Conservation (phyloP, 2,888 invertebrate genomes). For the Theretra japonica region DNA sequence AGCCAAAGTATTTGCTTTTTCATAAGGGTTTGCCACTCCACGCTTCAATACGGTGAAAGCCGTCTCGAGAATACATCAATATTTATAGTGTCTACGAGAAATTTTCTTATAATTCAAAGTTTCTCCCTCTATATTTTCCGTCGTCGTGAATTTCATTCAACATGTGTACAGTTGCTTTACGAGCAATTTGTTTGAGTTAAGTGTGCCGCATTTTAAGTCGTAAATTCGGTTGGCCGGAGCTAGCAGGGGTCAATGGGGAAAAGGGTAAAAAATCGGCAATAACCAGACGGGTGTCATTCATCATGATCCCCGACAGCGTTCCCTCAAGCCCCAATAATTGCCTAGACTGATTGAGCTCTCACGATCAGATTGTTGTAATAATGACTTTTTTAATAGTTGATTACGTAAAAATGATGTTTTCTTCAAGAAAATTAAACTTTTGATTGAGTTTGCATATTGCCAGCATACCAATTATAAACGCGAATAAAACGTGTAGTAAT, state of each 20-base stretch:
- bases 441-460: no score
- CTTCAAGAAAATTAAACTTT: background rate
- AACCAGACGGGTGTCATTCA: conserved; percentile 62
- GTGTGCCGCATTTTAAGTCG: conserved; percentile 42
- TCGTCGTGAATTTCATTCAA: conserved; percentile 30
- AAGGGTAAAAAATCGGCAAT: conserved; percentile 59
- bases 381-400: conserved; percentile 1
- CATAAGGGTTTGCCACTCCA: conserved; percentile 53
- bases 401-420: background rate
- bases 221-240: conserved; percentile 49
- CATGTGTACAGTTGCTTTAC: conserved; percentile 40
- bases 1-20: conserved; percentile 64
- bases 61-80: conserved; percentile 50
- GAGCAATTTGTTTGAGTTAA: conserved; percentile 41
- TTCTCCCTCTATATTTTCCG: conserved; percentile 42
- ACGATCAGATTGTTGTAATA: conserved; percentile 38
- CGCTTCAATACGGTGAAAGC: conserved; percentile 47
- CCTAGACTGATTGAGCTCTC: conserved; percentile 49
- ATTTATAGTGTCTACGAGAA: conserved; percentile 49
- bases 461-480: no score
- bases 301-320: conserved; percentile 55
- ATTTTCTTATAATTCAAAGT: conserved; percentile 47
- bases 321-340: conserved; percentile 64
- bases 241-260: conserved; percentile 42
- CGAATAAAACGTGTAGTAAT: no score